These are phyloP conservation scores for Baccha elongata DNA, from an alignment of 2,888 invertebrate species.

Conservation along the genomic window DNA sequence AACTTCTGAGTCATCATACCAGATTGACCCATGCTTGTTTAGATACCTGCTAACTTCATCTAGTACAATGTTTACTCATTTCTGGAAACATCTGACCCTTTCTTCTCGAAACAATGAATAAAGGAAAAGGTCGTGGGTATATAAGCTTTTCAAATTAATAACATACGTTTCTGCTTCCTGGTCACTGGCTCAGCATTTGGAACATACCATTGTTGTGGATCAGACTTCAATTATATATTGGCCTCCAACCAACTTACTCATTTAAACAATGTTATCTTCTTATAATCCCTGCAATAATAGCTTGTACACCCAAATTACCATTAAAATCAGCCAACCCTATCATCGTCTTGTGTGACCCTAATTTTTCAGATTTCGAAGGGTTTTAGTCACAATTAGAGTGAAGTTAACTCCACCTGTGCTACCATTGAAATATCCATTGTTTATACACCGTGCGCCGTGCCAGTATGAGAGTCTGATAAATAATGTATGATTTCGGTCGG, in stretches of 20 bases:
- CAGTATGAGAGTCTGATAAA: constrained; percentile 48
- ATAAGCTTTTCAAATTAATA: no score
- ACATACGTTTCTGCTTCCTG: no score
- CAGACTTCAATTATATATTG: not conserved
- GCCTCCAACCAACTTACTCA: not conserved
- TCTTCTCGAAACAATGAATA: no score
- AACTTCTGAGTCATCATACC: no score
- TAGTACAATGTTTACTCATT: no score
- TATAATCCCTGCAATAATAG: constrained; percentile 7
- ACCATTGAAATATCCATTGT: constrained; percentile 5
- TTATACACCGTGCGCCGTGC: not conserved
- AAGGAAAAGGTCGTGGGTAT: no score
- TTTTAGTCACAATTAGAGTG: constrained; percentile 40
- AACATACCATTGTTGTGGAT: no score
- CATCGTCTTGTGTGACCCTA: constrained; percentile 47
- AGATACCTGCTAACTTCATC: no score
- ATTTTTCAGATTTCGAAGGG: constrained; percentile 48
- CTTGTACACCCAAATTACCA: constrained; percentile 19
- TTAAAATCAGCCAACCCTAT: constrained; percentile 54
- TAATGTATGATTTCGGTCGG: constrained; percentile 54
- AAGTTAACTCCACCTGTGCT: constrained; percentile 50
- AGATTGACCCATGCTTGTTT: no score
- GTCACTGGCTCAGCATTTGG: no score
- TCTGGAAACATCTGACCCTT: no score
- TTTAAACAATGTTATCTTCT: constrained; percentile 17